Evolutionary conservation across 2,113 vertebrate species (phyloP), one percentile per base, ranked within the genome.

Genomic region (Salminus brasiliensis): DNA sequence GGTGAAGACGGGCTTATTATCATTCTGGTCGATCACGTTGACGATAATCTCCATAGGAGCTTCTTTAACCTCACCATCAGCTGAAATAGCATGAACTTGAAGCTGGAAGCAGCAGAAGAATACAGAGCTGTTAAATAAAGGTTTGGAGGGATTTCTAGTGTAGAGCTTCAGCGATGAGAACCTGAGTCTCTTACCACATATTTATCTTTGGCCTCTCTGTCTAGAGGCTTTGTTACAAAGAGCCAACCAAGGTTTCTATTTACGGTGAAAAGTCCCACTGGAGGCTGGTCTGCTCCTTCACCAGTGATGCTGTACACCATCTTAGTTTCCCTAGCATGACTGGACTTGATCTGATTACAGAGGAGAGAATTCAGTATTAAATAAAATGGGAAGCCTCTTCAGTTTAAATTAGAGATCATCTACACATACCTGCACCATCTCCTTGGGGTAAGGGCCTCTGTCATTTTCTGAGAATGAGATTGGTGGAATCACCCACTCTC

Each of bases 401-500:
- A 57, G 2, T 1, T 0, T 47, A 3, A 29, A 2, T n/a, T n/a
- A n/a, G n/a, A n/a, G n/a, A n/a, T n/a, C n/a, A 11, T 62, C n/a
- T 3, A 3, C 25, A 69, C 76, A 4, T 21, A 93, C 93, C 63
- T 87, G 82, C 63, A 81, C 62, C 12, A 93, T 21, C 5, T 0
- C 2, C 0, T 18, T 1, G 0, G 93, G 93, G 69, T 76, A 93
- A 0, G 21, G 66, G 53, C 91, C 90, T 70, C 43, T 80, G 1
- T 6, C 0, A 32, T 92, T 89, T 74, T 94, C 93, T 0, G 30
- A 0, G 52, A 91, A 13, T 23, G 0, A 63, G 7, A 93, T 15
- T 0, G 67, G 45, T 30, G 91, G 93, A 81, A 92, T 90, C 15
- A 92, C 77, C 93, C 92, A 93, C 0, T 78, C 92, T 79, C 93